Evolutionary conservation across 1,140 invertebrate species (phyloP), one percentile per base, ranked within the genome.

Genomic region (Solenopsis fugax): DNA sequence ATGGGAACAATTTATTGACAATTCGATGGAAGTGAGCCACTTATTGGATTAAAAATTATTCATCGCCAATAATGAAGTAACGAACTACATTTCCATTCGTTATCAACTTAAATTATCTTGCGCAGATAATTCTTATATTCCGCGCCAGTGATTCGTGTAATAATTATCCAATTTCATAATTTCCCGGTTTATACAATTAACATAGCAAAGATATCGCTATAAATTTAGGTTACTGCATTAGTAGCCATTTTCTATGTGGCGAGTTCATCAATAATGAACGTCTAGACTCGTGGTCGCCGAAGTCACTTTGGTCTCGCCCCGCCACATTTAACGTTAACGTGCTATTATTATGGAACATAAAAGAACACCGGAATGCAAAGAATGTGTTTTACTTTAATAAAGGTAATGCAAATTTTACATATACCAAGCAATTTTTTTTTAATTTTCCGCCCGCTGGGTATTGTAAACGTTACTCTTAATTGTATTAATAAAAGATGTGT

Each of bases 21-120:
- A 77, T 85, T 78, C 72, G 52, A 86, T 54, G 9, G 50, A 64
- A 48, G 50, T 48, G n/a, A n/a, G 67, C 24, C 56, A 21, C 80
- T 87, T 85, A 85, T 60, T 24, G 41, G 29, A 75, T 75, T 73
- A 69, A 82, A 87, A 75, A 65, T 67, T 69, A 62, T 54, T 60
- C 56, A 45, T 48, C 45, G 64, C 54, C 48, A 62, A 60, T 84
- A 84, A 87, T 58, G 45, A 50, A 76, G 60, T 41, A 56, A 76
- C 62, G 37, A 84, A 73, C 80, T 84, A 34, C 67, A 73, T 73
- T 29, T 75, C 7, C 69, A 84, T 75, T 75, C 41, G 3, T 84
- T 75, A 84, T 84, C 13, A 77, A 52, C 3, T 64, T 13, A n/a
- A 62, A 60, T 84, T 73, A 75, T 7, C 21, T 56, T 69, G n/a